Evolutionary conservation across 92 coral and sea anemone genomes (phyloP).

Genomic region (Muricea muricata): DNA sequence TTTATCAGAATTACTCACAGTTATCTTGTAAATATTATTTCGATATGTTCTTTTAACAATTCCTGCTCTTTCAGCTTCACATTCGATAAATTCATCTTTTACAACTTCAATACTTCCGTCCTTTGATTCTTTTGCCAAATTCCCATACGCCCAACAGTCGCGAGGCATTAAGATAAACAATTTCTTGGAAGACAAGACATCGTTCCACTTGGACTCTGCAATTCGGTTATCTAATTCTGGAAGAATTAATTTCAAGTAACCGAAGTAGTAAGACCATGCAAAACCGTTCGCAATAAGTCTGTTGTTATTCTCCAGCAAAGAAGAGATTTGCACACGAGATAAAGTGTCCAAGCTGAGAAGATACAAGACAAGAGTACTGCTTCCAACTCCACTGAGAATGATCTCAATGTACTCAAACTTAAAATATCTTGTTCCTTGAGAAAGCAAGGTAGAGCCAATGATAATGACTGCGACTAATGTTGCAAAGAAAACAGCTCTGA

Average conservation of each 20-base stretch:
- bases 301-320: slow-evolving; percentile 74
- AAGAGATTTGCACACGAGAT: slow-evolving; percentile 76
- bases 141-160: slow-evolving; percentile 62
- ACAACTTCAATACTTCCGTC: slow-evolving; percentile 45
- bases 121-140: slow-evolving; percentile 57
- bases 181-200: slow-evolving; percentile 51
- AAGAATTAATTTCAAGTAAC: slow-evolving; percentile 81
- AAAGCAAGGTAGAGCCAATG: slow-evolving; percentile 2
- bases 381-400: slow-evolving; percentile 66
- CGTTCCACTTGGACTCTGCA: slow-evolving; percentile 21
- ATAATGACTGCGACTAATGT: slow-evolving; percentile 27
- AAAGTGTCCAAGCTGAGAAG: slow-evolving; percentile 73
- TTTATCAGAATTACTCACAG: slow-evolving; percentile 18
- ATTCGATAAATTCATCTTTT: slow-evolving; percentile 30
- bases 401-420: slow-evolving; percentile 50
- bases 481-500: slow-evolving; percentile 24
- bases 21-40: slow-evolving; percentile 14
- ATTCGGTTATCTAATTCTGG: slow-evolving; percentile 67
- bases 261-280: slow-evolving; percentile 93
- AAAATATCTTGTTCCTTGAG: slow-evolving; percentile 35
- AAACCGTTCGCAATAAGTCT: slow-evolving; percentile 91
- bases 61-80: slow-evolving; percentile 18
- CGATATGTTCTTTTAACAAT: neutral
- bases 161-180: slow-evolving; percentile 81
- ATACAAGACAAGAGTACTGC: slow-evolving; percentile 64